Evolutionary conservation across 2,113 vertebrate species (phyloP), one percentile per base, ranked within the genome.

Genomic region (Leptobrachium ailaonicum): DNA sequence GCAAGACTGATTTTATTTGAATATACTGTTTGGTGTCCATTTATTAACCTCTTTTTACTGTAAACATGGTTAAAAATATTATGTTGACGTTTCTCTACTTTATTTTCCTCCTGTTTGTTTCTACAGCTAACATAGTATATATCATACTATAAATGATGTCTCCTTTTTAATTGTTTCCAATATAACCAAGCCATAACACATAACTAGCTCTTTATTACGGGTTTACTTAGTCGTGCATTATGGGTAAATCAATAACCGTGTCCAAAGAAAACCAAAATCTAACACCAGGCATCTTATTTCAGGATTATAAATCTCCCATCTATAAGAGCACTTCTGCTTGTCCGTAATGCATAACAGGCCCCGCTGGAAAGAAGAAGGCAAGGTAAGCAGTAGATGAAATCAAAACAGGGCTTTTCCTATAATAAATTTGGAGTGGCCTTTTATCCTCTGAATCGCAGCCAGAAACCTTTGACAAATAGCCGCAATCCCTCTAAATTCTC

Each of bases 251-350:
- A 64, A 64, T 6, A 13, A 20, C 6, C 10, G 32, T 32, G 14
- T 20, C 62, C n/a, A 40, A 20, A 64, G 62, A 64, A 64, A 64
- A 64, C 62, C 3, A 64, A 64, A 64, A 64, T 32, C n/a, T 64
- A 64, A 64, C 62, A 64, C 32, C 62, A 60, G 56, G 56, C 14
- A 64, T 32, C 32, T 4, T 9, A 64, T 40, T 64, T 64, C 14
- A 32, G 62, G 62, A 40, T 20, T 64, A 32, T 64, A 32, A 64
- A 64, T 64, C 62, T 32, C 20, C n/a, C 62, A 40, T 1, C 62
- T 64, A 64, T 64, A 64, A 32, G n/a, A 64, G 40, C 62, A 20
- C 62, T 64, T 64, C 13, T 32, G 62, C 62, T 64, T 40, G n/a
- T 40, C 62, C 2, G 5, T 64, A 64, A 64, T 64, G 62, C 32